Base-by-base conservation (phyloP, 2,113 vertebrate species). In the Proteles cristata region DNA sequence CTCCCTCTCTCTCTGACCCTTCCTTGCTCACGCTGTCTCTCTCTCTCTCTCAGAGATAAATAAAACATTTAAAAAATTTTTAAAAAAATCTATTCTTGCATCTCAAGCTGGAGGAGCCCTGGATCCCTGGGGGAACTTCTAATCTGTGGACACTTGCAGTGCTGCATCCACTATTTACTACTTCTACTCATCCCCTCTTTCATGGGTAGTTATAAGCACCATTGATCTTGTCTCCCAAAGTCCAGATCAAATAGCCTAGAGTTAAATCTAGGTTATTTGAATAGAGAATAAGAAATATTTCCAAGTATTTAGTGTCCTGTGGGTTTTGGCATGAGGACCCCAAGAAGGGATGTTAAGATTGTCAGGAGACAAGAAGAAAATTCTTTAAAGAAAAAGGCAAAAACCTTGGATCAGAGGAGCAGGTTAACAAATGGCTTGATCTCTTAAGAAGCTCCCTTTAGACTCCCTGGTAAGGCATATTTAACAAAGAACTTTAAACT, bases 401-500 rank as follows among this genome's bases (percentile, higher is more conserved):
- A 48, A 76, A 45, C n/a, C 26, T 61, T 21, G 4, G 19, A 93
- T 96, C n/a, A 80, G 76, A 91, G 33, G 11, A 88, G 61, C 10
- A 12, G 61, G 25, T 79, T 89, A 73, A 43, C 28, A 21, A 83
- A 86, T 68, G 73, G 25, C 26, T 71, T 53, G 25, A 73, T 39
- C 66, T 4, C 43, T 66, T 50, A 8, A 26, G 33, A 6, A 68
- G 35, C 35, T 88, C 58, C 16, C 61, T 93, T 91, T 92, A 43
- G 28, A 86, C 80, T 65, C 33, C 15, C 39, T 3, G 48, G 39
- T 28, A 89, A 89, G 39, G 1, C 33, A 39, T 48, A 92, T 53
- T 33, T 31, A 94, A 58, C 31, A 69, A 94, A 94, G 77, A 82
- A 93, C 9, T 90, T 92, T 43, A 73, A 90, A 77, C 7, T 50